Conservation (phyloP, 2,888 invertebrate genomes). For the Drosophila mimica region DNA sequence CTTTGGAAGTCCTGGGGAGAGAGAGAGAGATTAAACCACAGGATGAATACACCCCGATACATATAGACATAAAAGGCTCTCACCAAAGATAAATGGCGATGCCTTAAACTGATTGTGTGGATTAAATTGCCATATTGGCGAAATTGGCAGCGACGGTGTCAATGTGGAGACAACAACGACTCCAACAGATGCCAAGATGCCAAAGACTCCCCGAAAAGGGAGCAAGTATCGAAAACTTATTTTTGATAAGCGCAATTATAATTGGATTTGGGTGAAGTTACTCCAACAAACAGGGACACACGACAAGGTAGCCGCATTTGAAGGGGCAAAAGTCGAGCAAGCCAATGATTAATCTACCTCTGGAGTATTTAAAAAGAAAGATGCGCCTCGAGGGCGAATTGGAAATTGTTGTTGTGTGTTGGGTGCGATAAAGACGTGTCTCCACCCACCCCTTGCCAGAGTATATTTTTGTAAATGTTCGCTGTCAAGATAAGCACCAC, state of each 20-base stretch:
- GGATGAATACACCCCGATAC: slow-evolving; percentile 34
- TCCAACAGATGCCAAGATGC: slow-evolving; percentile 7
- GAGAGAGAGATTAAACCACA: slow-evolving; percentile 30
- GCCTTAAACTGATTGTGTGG: slow-evolving; percentile 80
- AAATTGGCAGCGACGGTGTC: slow-evolving; percentile 72
- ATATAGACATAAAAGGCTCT: slow-evolving; percentile 22
- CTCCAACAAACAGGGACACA: slow-evolving; percentile 16
- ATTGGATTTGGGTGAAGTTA: slow-evolving; percentile 77
- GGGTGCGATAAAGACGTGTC: slow-evolving; percentile 74
- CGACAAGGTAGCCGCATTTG: slow-evolving; percentile 53
- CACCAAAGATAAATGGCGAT: slow-evolving; percentile 74
- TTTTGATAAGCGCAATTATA: slow-evolving; percentile 81
- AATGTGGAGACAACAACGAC: slow-evolving; percentile 37
- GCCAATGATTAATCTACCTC: slow-evolving; percentile 78
- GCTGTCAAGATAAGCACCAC: slow-evolving; percentile 78
- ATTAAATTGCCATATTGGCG: slow-evolving; percentile 81
- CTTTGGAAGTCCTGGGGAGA: slow-evolving; percentile 24
- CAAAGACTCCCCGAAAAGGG: slow-evolving; percentile 27
- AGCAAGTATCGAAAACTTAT: slow-evolving; percentile 78
- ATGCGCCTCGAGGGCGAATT: slow-evolving; percentile 52
- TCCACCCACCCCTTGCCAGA: slow-evolving; percentile 13
- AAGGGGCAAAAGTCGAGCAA: slow-evolving; percentile 40
- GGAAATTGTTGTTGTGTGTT: slow-evolving; percentile 66
- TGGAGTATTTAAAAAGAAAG: slow-evolving; percentile 76
- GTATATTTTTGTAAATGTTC: slow-evolving; percentile 75